Evolutionary conservation across 2,888 invertebrate species (phyloP).

Genomic region (Yponomeuta plumbellus): DNA sequence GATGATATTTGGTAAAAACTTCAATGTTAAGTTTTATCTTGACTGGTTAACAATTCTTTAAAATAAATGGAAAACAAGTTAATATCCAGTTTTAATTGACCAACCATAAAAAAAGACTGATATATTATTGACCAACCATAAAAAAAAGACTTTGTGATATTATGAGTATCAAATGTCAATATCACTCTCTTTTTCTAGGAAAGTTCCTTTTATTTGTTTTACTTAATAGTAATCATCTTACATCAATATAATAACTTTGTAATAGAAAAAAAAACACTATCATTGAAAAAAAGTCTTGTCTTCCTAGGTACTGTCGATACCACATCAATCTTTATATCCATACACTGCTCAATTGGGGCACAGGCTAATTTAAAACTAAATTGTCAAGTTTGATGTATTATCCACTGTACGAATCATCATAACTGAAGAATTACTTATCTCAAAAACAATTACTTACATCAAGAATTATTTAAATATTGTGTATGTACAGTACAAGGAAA

Average conservation of each 20-base stretch:
- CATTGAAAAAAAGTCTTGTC: no score
- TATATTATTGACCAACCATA: neutral
- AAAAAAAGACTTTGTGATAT: neutral
- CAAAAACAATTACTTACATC: no score
- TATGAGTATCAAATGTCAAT: neutral
- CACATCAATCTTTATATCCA: no score
- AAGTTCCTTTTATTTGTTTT: neutral
- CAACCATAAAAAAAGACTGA: neutral
- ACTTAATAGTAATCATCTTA: neutral
- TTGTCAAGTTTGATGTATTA: no score
- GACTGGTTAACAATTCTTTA: no score
- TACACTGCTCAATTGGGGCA: no score
- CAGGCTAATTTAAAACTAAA: no score
- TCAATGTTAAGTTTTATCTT: no score
- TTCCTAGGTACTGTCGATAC: no score
- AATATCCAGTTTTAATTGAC: neutral
- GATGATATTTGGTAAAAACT: no score
- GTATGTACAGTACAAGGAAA: neutral
- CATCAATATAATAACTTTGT: neutral
- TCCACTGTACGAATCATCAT: neutral
- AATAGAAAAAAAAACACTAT: neutral
- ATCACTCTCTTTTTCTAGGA: neutral
- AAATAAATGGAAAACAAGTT: no score
- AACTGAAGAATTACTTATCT: neutral
- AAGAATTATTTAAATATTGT: no score